Evolutionary conservation across 1,140 invertebrate species (phyloP).

Genomic region (Macrostomum lignano): DNA sequence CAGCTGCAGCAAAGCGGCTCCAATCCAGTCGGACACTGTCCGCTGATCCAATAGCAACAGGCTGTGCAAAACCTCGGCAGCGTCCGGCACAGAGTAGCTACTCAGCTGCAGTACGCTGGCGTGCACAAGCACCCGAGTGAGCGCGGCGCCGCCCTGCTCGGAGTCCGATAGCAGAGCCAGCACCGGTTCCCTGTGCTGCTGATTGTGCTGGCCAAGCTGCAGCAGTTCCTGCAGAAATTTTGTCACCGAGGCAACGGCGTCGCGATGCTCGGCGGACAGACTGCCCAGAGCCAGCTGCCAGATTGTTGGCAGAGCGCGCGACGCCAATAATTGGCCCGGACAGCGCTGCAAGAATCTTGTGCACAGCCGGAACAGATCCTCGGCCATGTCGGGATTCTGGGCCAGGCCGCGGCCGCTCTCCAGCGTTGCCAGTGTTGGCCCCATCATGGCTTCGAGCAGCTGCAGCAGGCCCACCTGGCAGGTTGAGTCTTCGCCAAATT

Average conservation of each 20-base stretch:
- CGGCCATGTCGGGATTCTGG: conserved; percentile 81
- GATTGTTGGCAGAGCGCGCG: conserved; percentile 39
- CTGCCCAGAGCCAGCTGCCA: conserved; percentile 52
- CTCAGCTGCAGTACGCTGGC: no score
- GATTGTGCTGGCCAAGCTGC: background rate
- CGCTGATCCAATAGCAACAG: no score
- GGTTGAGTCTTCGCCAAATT: conserved; percentile 43
- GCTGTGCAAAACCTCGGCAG: no score
- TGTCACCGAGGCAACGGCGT: conserved; percentile 78
- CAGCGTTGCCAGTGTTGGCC: conserved; percentile 50
- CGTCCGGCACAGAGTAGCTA: no score
- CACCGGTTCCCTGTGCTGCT: no score
- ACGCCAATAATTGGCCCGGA: conserved; percentile 47
- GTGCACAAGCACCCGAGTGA: no score
- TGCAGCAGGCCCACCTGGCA: conserved; percentile 23
- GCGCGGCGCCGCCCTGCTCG: no score
- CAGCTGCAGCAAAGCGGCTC: background rate
- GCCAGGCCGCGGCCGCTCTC: conserved; percentile 41
- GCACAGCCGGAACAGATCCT: conserved; percentile 71
- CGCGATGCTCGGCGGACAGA: conserved; percentile 57
- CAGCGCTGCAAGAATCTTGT: conserved; percentile 53
- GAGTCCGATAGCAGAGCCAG: no score
- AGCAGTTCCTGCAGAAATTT: conserved; percentile 39
- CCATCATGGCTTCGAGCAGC: conserved; percentile 40
- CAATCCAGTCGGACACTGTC: no score